Evolutionary conservation across 2,797 vertebrate genomes (phyloP).

Genomic region (Xyrichtys novacula): DNA sequence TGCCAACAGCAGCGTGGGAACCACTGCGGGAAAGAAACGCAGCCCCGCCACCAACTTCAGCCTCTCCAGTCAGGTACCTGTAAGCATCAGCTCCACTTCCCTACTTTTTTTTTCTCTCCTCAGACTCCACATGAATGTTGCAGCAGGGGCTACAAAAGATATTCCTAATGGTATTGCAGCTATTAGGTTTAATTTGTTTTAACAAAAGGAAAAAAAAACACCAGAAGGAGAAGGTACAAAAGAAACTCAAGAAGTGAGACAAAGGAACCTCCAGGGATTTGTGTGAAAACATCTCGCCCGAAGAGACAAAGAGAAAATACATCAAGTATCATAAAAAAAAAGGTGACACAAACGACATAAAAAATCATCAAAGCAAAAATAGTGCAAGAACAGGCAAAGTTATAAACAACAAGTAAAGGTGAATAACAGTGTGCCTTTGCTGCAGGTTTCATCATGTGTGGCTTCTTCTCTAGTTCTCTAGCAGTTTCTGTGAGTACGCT

Average conservation of each 20-base stretch:
- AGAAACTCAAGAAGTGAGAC: conserved; percentile 50
- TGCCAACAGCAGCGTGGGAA: conserved; percentile 95
- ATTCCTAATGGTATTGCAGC: conserved; percentile 62
- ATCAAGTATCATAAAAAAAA: conserved; percentile 54
- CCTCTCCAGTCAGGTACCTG: conserved; percentile 99
- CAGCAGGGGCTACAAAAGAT: conserved; percentile 23
- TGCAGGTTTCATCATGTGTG: conserved; percentile 16
- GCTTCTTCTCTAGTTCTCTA: conserved; percentile 8
- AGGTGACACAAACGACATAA: conserved; percentile 51
- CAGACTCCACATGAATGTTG: conserved; percentile 37
- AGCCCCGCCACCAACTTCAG: conserved; percentile 94
- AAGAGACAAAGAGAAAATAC: conserved; percentile 50
- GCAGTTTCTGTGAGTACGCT: conserved; percentile 4
- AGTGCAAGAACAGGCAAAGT: conserved; percentile 15
- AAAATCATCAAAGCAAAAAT: conserved; percentile 50
- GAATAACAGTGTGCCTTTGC: conserved; percentile 9
- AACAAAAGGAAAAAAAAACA: conserved; percentile 38
- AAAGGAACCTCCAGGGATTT: conserved; percentile 54
- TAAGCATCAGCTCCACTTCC: conserved; percentile 92
- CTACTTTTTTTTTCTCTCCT: conserved; percentile 41
- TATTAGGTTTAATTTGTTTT: conserved; percentile 69
- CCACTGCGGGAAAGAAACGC: conserved; percentile 94
- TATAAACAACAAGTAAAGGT: conserved; percentile 42
- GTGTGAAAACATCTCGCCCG: conserved; percentile 44
- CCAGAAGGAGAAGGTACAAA: conserved; percentile 29